Evolutionary conservation across 2,113 vertebrate genomes (phyloP).

Genomic region (Scolopax mira): DNA sequence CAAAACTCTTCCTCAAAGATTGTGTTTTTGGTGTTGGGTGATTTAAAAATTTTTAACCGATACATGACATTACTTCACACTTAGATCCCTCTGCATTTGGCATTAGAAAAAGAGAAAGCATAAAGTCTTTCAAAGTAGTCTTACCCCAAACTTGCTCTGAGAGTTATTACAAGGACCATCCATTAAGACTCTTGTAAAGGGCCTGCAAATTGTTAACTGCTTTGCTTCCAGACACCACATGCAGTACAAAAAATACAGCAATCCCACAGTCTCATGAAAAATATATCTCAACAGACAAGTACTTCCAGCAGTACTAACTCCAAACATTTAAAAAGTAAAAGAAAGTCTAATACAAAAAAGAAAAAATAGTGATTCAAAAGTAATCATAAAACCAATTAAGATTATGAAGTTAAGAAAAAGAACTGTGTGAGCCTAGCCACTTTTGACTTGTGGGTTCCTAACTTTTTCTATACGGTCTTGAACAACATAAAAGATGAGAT

Average conservation of each 20-base stretch:
- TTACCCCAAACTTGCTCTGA: neutral
- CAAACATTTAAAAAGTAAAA: neutral
- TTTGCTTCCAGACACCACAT: neutral
- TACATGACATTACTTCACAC: neutral
- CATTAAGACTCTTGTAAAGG: neutral
- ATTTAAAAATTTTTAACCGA: neutral
- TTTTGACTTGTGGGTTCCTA: neutral
- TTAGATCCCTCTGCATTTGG: neutral
- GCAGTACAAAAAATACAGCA: neutral
- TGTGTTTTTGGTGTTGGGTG: too few relatives aligned
- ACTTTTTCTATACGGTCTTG: neutral
- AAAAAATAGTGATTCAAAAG: neutral
- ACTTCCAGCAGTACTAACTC: neutral
- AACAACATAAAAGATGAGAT: neutral
- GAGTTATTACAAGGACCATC: neutral
- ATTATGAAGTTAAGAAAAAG: neutral
- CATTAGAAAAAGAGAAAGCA: neutral
- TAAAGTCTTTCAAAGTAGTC: neutral
- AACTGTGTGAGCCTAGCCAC: neutral
- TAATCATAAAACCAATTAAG: neutral
- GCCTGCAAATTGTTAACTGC: neutral
- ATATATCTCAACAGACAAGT: neutral
- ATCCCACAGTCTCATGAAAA: neutral
- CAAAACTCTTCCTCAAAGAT: neutral
- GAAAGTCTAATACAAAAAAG: neutral